Evolutionary conservation across 2,888 invertebrate genomes (phyloP).

Genomic region (Pandemis cinnamomeana): DNA sequence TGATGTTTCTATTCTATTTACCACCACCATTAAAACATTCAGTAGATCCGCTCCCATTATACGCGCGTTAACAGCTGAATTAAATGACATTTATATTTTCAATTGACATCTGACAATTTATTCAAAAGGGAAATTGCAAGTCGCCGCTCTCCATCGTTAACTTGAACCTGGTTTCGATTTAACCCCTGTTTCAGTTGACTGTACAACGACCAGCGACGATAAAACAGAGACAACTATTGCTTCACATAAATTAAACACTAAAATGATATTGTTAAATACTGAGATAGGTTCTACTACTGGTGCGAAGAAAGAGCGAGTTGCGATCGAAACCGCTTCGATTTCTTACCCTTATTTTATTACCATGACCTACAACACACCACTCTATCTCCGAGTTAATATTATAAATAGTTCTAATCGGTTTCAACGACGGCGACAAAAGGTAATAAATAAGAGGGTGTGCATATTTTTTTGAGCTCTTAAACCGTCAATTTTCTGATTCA

Average conservation of each 20-base stretch:
- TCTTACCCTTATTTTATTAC: not conserved
- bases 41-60: not conserved
- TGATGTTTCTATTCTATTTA: not conserved
- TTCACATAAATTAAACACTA: constrained; percentile 19
- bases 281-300: constrained; percentile 5
- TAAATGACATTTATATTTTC: not conserved
- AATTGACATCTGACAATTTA: constrained; percentile 4
- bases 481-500: too few species aligned
- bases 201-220: constrained; percentile 13
- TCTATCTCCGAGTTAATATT: too few species aligned
- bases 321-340: constrained; percentile 6
- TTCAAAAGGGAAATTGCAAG: constrained; percentile 5
- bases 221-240: constrained; percentile 20
- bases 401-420: too few species aligned
- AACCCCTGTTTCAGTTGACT: constrained; percentile 2
- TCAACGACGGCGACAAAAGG: too few species aligned
- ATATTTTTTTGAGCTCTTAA: too few species aligned
- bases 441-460: too few species aligned
- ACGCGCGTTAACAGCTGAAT: not conserved
- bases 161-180: constrained; percentile 17
- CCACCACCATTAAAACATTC: not conserved
- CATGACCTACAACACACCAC: not conserved
- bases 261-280: constrained; percentile 23
- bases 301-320: not conserved
- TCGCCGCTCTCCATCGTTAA: constrained; percentile 15